Evolutionary conservation across 2,113 vertebrate genomes (phyloP), one percentile per base, ranked within the genome.

Genomic region (Pipa parva): DNA sequence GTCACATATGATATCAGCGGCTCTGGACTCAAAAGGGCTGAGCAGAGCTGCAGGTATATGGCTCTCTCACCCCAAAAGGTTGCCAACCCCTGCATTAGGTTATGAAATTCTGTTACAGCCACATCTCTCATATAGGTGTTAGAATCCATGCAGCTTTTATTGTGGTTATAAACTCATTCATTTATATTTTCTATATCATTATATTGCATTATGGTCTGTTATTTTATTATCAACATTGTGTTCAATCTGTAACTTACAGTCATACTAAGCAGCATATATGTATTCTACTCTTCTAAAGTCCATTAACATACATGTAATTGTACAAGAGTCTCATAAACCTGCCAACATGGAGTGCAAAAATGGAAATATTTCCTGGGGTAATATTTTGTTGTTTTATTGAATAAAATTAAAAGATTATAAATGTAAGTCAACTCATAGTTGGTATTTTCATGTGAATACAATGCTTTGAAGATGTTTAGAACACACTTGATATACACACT

Each of bases 91-190:
- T n/a, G n/a, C n/a, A n/a, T n/a, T n/a, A 80, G 77, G 78, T 77
- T 78, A 76, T 85, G 85, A 88, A 89, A 84, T 66, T 56, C 77
- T 77, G 69, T 76, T 76, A 72, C 75, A 79, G 81, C 77, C 85
- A 83, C 78, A 76, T 79, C 83, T 79, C 84, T 75, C 71, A 67
- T 85, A 75, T 81, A 89, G 85, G 84, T 87, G 83, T 78, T 79
- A 71, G 83, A 76, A 80, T 68, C 86, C 83, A 77, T 83, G 78
- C 79, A 84, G 86, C 81, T 87, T 89, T 88, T 85, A 87, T 83
- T 83, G 76, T 78, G 83, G 81, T 89, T 88, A 84, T 87, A 87
- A 89, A 87, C 80, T 72, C 84, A 89, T 88, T 89, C 85, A 86
- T n/a, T 89, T 85, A 86, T 81, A 76, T 85, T 84, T 89, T 79